Conservation (phyloP, 2,113 vertebrate species). For the Pogona vitticeps region DNA sequence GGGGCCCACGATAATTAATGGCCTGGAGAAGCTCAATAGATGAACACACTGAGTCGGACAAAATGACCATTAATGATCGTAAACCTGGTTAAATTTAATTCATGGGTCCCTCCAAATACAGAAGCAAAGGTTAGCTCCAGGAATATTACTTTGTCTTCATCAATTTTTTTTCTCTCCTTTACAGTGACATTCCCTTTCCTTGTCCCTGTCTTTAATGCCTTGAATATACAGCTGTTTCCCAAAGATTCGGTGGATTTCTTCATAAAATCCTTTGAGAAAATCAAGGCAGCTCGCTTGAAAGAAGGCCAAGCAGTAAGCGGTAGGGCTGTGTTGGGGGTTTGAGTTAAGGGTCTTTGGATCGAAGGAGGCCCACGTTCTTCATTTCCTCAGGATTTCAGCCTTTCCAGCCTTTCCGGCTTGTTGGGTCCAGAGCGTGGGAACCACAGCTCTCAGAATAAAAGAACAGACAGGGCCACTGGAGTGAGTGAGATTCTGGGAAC, state of each 20-base stretch:
- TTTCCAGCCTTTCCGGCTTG: no score
- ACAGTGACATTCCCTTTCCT: constrained; percentile 42
- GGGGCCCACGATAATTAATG: background rate
- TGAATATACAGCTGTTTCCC: constrained; percentile 23
- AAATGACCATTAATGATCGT: background rate
- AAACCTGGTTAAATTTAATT: background rate
- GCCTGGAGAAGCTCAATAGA: background rate
- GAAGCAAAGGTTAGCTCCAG: background rate
- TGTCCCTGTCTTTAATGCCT: constrained; percentile 46
- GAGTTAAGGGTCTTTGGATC: background rate
- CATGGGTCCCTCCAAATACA: background rate
- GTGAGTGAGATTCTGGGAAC: no score
- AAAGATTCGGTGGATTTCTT: constrained; percentile 47
- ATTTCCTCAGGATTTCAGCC: no score
- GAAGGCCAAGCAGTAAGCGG: constrained; percentile 22
- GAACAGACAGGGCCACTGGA: no score
- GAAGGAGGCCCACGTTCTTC: no score
- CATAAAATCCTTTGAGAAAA: constrained; percentile 36
- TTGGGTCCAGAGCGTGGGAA: background rate
- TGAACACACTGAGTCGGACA: background rate
- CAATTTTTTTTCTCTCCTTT: background rate
- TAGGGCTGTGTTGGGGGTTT: background rate
- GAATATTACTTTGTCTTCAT: background rate
- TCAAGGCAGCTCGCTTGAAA: constrained; percentile 54
- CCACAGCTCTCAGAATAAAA: no score